Base-by-base conservation (phyloP, 2,888 invertebrate species). In the Labia minor region DNA sequence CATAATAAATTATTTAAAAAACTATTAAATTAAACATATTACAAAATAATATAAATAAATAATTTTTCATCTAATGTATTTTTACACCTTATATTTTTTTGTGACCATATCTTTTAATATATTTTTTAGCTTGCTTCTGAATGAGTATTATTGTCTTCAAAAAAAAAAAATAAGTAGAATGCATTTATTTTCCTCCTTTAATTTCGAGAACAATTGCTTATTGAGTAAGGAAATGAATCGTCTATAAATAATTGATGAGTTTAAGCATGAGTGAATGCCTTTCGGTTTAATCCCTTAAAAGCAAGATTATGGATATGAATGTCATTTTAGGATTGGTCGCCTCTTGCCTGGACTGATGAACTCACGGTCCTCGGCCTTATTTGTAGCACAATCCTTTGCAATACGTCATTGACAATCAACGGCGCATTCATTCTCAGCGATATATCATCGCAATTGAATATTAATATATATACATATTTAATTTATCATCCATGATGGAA, bases 381-480 rank as follows among this genome's bases (percentile, higher is more conserved):
- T 49, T 49, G 49, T 49, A 49, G n/a, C 49, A 49, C 49, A 49
- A 49, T 11, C 49, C 16, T 49, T 49, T 11, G 49, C 49, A 49
- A 49, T 49, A 49, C 49, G 49, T 49, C 49, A 49, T 49, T 49
- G 49, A 49, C 49, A 49, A 49, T 49, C 49, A 49, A 16, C 49
- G 49, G 16, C 6, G 49, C 49, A 49, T 49, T 49, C 49, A 49
- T 49, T 49, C 49, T 14, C n/a, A 14, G 16, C 49, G 49, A 49
- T 49, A 49, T 11, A 49, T 49, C 49, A 49, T 49, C 49, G 49
- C 49, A 49, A 49, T 49, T 16, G n/a, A 49, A 49, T 49, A 49
- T 49, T 49, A 49, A 49, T 49, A 16, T 16, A 16, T 16, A 49
- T 49, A 49, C 49, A 49, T 16, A n/a, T 49, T 49, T 49, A n/a